Conservation (phyloP, 2,888 invertebrate species). For the Halictus ligatus region DNA sequence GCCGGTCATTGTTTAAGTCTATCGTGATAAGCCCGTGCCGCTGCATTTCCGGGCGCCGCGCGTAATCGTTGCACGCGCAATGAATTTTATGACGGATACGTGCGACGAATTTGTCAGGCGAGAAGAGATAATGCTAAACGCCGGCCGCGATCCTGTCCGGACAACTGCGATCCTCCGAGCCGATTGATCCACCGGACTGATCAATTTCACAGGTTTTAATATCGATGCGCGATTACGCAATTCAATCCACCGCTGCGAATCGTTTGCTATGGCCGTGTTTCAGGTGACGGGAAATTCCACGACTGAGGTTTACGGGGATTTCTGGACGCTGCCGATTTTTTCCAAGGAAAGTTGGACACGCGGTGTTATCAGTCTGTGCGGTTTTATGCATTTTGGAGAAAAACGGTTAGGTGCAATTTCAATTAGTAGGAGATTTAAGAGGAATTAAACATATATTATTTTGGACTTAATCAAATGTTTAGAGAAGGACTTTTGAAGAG, state of each 20-base stretch:
- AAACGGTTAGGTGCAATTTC: too few species aligned
- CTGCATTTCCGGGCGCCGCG: conserved; percentile 59
- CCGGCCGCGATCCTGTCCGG: conserved; percentile 22
- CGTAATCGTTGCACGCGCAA: conserved; percentile 64
- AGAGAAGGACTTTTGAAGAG: too few species aligned
- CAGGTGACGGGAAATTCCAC: background rate
- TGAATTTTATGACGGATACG: conserved; percentile 66
- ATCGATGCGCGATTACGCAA: background rate
- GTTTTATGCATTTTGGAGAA: too few species aligned
- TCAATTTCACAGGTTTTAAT: conserved; percentile 7
- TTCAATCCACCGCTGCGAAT: background rate
- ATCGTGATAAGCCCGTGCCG: conserved; percentile 55
- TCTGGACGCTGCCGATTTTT: background rate
- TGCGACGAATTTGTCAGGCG: conserved; percentile 57
- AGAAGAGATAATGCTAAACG: conserved; percentile 50
- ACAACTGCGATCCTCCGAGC: background rate
- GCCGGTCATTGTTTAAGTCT: conserved; percentile 60
- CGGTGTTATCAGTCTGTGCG: too few species aligned
- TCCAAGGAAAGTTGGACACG: too few species aligned
- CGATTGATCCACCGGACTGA: background rate
- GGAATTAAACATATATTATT: too few species aligned
- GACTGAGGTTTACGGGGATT: background rate
- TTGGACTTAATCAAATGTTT: too few species aligned
- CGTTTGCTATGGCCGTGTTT: background rate
- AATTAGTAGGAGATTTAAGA: too few species aligned